Evolutionary conservation across 2,113 vertebrate genomes (phyloP), one percentile per base, ranked within the genome.

Genomic region (Sylvilagus bachmani): DNA sequence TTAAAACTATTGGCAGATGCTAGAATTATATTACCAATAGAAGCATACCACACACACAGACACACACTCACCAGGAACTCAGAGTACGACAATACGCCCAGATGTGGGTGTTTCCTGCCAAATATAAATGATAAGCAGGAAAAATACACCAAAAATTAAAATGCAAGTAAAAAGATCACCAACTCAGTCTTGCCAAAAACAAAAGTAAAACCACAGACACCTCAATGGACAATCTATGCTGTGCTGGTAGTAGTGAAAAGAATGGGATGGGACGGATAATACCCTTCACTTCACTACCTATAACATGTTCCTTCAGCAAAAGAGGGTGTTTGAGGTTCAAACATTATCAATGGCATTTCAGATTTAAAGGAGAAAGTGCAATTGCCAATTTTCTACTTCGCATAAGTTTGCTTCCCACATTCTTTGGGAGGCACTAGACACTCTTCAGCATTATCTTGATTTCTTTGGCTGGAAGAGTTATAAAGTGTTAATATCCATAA

Each of bases 101-200:
- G 86, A 79, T 61, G 29, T 75, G 10, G 27, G 69, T 55, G 25
- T 55, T 11, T 24, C 11, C 17, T 93, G 70, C 31, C 75, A 82
- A 89, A 95, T 64, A 80, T 11, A 21, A 71, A 94, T 36, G 17
- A 33, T 58, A 75, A 13, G 49, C 67, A 90, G 33, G 79, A 89
- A 96, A 89, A 82, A 90, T 5, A 62, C 6, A 49, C 4, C 17
- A 53, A 67, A 80, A 55, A 86, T 11, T 51, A 66, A 58, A 90
- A 66, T 36, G 11, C 7, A 67, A 84, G 86, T 78, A 36, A 95
- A 93, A 85, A 95, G 49, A 83, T 55, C 36, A 95, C 88, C n/a
- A 75, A 33, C 6, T 89, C 51, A 93, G n/a, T 14, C 81, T 58
- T 64, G 19, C 3, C 6, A 25, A 70, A 27, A 12, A 6, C 55